Percentiles rank a stretch among this genome's conserved stretches.
phyloP scores from a whole-genome alignment of 2,888 invertebrate species.

The Rhogogaster chlorosoma region DNA sequence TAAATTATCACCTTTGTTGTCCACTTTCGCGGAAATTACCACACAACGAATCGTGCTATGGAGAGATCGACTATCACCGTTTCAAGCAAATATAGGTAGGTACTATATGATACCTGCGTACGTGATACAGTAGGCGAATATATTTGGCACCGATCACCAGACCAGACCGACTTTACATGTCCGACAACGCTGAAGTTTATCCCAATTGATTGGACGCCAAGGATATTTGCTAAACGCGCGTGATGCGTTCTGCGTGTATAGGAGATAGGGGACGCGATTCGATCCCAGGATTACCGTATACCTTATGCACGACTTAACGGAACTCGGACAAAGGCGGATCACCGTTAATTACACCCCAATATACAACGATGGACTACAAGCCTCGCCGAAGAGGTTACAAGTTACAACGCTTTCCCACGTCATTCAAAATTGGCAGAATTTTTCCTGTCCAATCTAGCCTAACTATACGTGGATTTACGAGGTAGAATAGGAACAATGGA shows the following conservation, averaged over 20 bases:
- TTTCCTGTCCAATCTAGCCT: neutral
- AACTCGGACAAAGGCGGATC: slow-evolving; percentile 39
- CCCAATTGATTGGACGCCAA: slow-evolving; percentile 15
- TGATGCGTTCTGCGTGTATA: slow-evolving; percentile 3
- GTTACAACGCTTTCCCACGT: neutral
- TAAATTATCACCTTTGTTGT: slow-evolving; percentile 49
- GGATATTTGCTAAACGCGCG: slow-evolving; percentile 5
- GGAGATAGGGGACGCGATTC: neutral
- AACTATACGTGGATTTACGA: neutral
- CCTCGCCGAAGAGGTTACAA: neutral
- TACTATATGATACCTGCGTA: neutral
- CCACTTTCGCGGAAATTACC: slow-evolving; percentile 41
- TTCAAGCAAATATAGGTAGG: neutral
- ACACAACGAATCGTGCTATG: neutral
- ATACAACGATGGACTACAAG: neutral
- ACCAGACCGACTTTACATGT: neutral
- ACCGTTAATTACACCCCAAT: slow-evolving; percentile 36
- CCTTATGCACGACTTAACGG: slow-evolving; percentile 33
- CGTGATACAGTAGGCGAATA: neutral
- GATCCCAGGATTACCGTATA: slow-evolving; percentile 23
- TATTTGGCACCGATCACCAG: neutral
- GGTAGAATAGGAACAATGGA: neutral
- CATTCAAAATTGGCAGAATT: neutral
- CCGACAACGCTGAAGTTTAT: slow-evolving; percentile 23
- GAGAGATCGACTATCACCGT: slow-evolving; percentile 2